A percentile compares a stretch with the other conserved stretches of the same genome.
phyloP scores from a whole-genome alignment of 2,113 vertebrate species.

The Prionailurus viverrinus region DNA sequence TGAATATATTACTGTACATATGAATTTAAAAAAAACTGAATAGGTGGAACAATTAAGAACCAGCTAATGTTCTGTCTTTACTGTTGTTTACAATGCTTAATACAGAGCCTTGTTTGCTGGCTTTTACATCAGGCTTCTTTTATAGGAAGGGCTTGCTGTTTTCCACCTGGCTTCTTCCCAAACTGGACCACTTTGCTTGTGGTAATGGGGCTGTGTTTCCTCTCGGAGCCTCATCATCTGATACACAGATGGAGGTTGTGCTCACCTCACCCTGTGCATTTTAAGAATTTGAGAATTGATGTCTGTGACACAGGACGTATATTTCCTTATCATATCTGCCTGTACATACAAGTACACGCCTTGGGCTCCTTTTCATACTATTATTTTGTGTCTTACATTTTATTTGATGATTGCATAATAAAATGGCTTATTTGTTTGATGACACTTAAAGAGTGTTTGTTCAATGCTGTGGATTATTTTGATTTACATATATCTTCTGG shows the following conservation, averaged over 20 bases:
- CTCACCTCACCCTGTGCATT: rapidly evolving
- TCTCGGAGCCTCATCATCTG: rapidly evolving
- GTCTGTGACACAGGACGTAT: rapidly evolving
- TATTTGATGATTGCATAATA: rapidly evolving
- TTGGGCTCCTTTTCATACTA: rapidly evolving
- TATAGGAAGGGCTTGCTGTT: rapidly evolving
- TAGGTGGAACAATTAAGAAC: neutral
- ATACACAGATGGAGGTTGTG: rapidly evolving
- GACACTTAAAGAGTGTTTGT: neutral
- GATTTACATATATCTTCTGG: neutral
- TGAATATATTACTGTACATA: neutral
- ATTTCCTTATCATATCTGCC: neutral
- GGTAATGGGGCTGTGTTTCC: rapidly evolving
- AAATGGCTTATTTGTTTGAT: neutral
- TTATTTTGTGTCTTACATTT: rapidly evolving
- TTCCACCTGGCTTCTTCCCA: no score
- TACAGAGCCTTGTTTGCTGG: rapidly evolving
- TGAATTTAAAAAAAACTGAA: neutral
- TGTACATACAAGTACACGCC: rapidly evolving
- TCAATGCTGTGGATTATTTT: neutral
- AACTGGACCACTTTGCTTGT: rapidly evolving
- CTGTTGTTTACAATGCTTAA: neutral
- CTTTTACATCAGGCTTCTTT: no score
- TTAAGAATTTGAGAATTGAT: rapidly evolving
- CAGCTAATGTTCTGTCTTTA: neutral